These are phyloP conservation scores for Coryphaenoides rupestris DNA, from an alignment of 2,113 vertebrate genomes.

Conservation along the genomic window DNA sequence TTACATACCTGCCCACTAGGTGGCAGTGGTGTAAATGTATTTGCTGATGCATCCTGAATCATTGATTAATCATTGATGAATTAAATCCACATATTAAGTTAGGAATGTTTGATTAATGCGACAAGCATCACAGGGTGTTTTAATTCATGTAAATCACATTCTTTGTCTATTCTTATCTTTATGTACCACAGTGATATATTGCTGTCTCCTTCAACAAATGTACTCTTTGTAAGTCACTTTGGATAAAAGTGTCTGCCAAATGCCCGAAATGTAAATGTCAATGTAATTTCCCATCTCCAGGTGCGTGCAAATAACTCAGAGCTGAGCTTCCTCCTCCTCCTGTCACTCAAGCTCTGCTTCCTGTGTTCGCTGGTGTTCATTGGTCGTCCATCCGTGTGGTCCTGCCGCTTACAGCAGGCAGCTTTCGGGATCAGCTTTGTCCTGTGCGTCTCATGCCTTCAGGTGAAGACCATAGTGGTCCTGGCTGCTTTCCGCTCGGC, in stretches of 20 bases:
- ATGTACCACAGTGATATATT: too few species aligned
- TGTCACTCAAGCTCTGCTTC: constrained; percentile 58
- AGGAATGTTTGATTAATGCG: too few species aligned
- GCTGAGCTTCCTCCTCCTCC: constrained; percentile 58
- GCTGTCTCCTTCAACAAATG: too few species aligned
- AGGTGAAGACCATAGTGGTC: constrained; percentile 64
- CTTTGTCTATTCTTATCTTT: neutral
- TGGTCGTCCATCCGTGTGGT: constrained; percentile 47
- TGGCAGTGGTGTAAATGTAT: neutral
- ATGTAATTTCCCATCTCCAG: neutral
- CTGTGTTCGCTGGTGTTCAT: constrained; percentile 56
- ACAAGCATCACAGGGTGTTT: too few species aligned
- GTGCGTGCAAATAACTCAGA: constrained; percentile 63
- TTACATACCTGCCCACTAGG: too few species aligned
- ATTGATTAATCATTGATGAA: too few species aligned
- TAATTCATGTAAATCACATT: too few species aligned
- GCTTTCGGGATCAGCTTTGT: constrained; percentile 58
- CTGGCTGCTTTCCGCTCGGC: constrained; percentile 55
- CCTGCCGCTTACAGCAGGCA: constrained; percentile 49
- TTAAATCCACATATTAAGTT: too few species aligned
- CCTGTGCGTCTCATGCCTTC: constrained; percentile 56
- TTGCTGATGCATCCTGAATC: neutral
- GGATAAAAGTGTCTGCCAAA: too few species aligned
- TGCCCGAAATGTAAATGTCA: too few species aligned
- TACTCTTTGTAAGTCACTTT: too few species aligned